Conservation (phyloP, 2,797 vertebrate species). For the Ctenopoma multispine region DNA sequence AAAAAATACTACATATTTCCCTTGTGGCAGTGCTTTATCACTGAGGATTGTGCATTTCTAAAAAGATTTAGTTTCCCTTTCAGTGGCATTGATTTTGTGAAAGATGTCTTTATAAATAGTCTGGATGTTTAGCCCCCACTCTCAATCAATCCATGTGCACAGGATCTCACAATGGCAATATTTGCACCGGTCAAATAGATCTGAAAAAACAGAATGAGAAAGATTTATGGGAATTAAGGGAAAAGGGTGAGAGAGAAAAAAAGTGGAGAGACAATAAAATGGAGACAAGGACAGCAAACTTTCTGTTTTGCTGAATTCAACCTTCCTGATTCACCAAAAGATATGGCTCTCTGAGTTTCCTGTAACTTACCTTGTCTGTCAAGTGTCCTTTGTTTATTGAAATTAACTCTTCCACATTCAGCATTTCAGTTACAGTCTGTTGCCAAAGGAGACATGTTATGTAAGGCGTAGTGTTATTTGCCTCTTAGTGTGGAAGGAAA, state of each 20-base stretch:
- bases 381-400: conserved; percentile 29
- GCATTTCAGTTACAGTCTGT: conserved; percentile 24
- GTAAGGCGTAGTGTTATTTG: conserved; percentile 23
- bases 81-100: conserved; percentile 77
- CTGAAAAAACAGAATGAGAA: conserved; percentile 39
- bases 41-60: conserved; percentile 35
- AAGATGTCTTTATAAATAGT: conserved; percentile 77
- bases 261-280: conserved; percentile 2
- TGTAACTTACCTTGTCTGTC: conserved; percentile 19
- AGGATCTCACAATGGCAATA: conserved; percentile 63
- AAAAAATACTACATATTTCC: conserved; percentile 52
- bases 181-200: conserved; percentile 67
- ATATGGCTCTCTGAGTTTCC: conserved; percentile 36
- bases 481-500: conserved; percentile 51
- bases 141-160: conserved; percentile 66
- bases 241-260: conserved; percentile 10
- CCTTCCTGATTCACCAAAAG: conserved; percentile 43
- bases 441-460: conserved; percentile 32
- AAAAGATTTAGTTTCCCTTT: conserved; percentile 73
- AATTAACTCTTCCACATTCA: conserved; percentile 26
- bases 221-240: conserved; percentile 23
- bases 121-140: conserved; percentile 64
- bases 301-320: conserved; percentile 40
- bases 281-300: conserved; percentile 28
- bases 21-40: conserved; percentile 46